Conservation (phyloP, 2,888 invertebrate species). For the Epistrophe eligans region DNA sequence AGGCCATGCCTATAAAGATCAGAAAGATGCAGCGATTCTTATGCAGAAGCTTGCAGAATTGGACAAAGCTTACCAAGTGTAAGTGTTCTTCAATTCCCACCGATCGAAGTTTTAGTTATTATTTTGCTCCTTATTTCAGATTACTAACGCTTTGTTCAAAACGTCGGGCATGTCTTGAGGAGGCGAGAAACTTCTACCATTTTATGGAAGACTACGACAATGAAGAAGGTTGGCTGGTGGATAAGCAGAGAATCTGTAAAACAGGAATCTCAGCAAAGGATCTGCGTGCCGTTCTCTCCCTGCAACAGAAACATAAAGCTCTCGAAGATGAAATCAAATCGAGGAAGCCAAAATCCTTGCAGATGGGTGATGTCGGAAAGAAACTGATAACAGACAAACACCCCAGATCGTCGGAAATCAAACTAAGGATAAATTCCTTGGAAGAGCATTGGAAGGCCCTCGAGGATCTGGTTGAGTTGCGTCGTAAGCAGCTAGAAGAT, state of each 20-base stretch:
- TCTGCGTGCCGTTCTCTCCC: constrained; percentile 93
- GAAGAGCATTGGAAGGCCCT: constrained; percentile 95
- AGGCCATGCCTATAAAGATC: constrained; percentile 86
- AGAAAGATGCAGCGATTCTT: constrained; percentile 86
- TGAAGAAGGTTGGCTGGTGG: constrained; percentile 98
- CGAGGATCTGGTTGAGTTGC: constrained; percentile 90
- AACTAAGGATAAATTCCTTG: constrained; percentile 90
- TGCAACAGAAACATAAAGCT: constrained; percentile 96
- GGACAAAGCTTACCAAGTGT: constrained; percentile 91
- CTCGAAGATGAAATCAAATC: constrained; percentile 93
- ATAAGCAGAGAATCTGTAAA: constrained; percentile 96
- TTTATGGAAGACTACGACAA: constrained; percentile 99
- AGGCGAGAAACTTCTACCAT: constrained; percentile 96
- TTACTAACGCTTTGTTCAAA: constrained; percentile 84
- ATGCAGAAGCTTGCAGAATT: constrained; percentile 90
- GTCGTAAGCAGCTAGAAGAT: constrained; percentile 91
- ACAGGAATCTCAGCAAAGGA: constrained; percentile 97
- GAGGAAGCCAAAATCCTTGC: constrained; percentile 88
- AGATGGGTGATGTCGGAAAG: constrained; percentile 89
- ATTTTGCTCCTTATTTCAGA: constrained; percentile 39
- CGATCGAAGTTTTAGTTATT: background rate
- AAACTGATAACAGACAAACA: constrained; percentile 91
- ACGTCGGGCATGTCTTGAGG: constrained; percentile 93
- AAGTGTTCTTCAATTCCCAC: constrained; percentile 73
- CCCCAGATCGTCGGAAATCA: constrained; percentile 92